Conservation (phyloP, 2,113 vertebrate species). For the Tricholaema leucomelas region DNA sequence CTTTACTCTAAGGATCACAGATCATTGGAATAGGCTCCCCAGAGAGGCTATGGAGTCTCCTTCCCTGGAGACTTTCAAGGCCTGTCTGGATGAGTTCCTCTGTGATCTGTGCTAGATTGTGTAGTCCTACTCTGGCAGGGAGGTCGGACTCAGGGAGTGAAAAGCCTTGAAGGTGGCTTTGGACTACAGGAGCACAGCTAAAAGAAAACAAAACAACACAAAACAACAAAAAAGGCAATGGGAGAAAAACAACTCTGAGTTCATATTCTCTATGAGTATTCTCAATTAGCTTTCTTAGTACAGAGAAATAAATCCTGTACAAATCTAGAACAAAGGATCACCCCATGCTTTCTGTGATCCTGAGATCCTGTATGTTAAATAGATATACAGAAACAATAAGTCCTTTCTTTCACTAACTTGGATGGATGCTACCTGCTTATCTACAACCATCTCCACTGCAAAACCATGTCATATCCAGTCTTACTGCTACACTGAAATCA, state of each 20-base stretch:
- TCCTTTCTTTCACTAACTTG: not conserved
- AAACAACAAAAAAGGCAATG: not conserved
- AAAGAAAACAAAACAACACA: slow-evolving; percentile 19
- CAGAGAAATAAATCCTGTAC: slow-evolving; percentile 7
- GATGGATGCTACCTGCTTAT: not conserved
- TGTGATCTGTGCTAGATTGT: too few relatives aligned
- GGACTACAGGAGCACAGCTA: slow-evolving; percentile 28
- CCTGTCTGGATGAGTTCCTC: too few relatives aligned
- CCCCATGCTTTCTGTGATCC: too few relatives aligned
- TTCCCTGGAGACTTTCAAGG: too few relatives aligned
- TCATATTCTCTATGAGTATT: not conserved
- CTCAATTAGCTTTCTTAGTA: not conserved
- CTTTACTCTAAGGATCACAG: too few relatives aligned
- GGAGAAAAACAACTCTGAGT: not conserved
- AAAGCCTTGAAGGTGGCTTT: slow-evolving; percentile 59
- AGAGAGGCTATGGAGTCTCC: too few relatives aligned
- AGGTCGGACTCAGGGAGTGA: not conserved
- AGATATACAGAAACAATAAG: not conserved
- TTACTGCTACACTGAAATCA: not conserved
- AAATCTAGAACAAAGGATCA: too few relatives aligned
- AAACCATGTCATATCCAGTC: not conserved
- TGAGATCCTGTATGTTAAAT: not conserved
- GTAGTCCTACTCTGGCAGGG: too few relatives aligned
- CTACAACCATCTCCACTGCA: not conserved
- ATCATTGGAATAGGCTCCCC: too few relatives aligned